phyloP scores from a whole-genome alignment of 1,140 invertebrate genomes.

The Mizuhopecten yessoensis region DNA sequence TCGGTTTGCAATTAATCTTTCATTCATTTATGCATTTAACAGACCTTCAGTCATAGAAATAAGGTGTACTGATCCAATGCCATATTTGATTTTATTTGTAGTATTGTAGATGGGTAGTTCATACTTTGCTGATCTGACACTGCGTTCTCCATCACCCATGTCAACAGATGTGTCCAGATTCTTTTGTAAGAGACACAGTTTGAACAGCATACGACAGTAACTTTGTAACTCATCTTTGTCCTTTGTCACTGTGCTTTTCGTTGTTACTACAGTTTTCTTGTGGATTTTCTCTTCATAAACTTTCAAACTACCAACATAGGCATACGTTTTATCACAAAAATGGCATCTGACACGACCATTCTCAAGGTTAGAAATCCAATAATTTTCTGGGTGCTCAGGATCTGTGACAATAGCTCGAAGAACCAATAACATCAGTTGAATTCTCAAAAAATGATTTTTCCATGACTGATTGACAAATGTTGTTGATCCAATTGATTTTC shows the following conservation, averaged over 20 bases:
- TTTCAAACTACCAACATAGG: slow-evolving; percentile 23
- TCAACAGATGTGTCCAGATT: slow-evolving; percentile 59
- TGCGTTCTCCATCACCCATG: slow-evolving; percentile 54
- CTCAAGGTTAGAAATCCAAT: slow-evolving; percentile 43
- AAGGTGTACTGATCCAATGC: slow-evolving; percentile 49
- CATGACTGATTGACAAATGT: too few relatives aligned
- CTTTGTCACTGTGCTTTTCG: neutral
- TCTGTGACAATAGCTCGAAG: slow-evolving; percentile 51
- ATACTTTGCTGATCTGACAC: slow-evolving; percentile 55
- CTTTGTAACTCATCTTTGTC: too few relatives aligned
- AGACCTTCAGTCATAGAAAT: slow-evolving; percentile 41
- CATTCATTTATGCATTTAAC: slow-evolving; percentile 37
- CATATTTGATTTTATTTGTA: slow-evolving; percentile 58
- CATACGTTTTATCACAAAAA: slow-evolving; percentile 52
- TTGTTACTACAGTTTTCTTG: too few relatives aligned
- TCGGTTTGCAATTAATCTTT: slow-evolving; percentile 48
- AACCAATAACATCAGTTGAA: slow-evolving; percentile 45
- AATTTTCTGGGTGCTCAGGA: slow-evolving; percentile 58
- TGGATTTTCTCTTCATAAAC: slow-evolving; percentile 22
- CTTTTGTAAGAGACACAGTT: slow-evolving; percentile 47
- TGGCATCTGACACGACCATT: slow-evolving; percentile 38
- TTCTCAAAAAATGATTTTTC: slow-evolving; percentile 57
- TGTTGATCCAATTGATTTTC: neutral
- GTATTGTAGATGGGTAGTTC: too few relatives aligned
- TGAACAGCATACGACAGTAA: slow-evolving; percentile 4